Evolutionary conservation across 1,140 invertebrate species (phyloP), one percentile per base, ranked within the genome.

Genomic region (Bombus pascuorum): DNA sequence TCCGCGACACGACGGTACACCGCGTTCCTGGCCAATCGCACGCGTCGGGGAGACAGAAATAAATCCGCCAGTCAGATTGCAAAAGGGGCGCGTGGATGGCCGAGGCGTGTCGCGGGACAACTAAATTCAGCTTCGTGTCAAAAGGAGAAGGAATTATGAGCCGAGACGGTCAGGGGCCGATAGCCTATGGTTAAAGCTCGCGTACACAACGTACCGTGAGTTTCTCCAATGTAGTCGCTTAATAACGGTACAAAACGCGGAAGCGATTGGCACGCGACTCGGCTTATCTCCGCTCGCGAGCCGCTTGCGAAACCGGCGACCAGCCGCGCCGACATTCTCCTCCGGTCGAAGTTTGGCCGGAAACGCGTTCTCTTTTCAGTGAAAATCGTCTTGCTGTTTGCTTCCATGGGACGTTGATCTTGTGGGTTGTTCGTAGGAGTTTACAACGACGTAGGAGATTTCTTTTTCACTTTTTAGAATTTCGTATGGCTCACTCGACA

Each of bases 241-340:
- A 93, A 92, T 93, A 93, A 93, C 86, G 91, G 89, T 88, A 92
- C 75, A 88, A 93, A 93, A 93, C 89, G 92, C 93, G 93, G 93
- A 94, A 93, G 92, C 92, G 89, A 92, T 93, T 86, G 91, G 92
- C 92, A 94, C 93, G 92, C 91, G 92, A 92, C 90, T 92, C 83
- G 66, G 80, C 73, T 90, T 90, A 90, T 90, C 87, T 85, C 70
- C 34, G 70, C 73, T 62, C 89, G 75, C 82, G 77, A 81, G 79
- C 72, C 84, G 53, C 70, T 86, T 85, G 78, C 87, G 87, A 89
- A 88, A 88, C 86, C 34, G 70, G 42, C 72, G 42, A 32, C 65
- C 73, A 62, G 47, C 59, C 82, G 59, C 80, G 62, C 44, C 66
- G 77, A 66, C 72, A 77, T 85, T 89, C 86, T 81, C 75, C 75